A percentile compares a stretch with the other conserved stretches of the same genome.
phyloP scores from a whole-genome alignment of 2,888 invertebrate genomes.

The Aphelenchoides bicaudatus region DNA sequence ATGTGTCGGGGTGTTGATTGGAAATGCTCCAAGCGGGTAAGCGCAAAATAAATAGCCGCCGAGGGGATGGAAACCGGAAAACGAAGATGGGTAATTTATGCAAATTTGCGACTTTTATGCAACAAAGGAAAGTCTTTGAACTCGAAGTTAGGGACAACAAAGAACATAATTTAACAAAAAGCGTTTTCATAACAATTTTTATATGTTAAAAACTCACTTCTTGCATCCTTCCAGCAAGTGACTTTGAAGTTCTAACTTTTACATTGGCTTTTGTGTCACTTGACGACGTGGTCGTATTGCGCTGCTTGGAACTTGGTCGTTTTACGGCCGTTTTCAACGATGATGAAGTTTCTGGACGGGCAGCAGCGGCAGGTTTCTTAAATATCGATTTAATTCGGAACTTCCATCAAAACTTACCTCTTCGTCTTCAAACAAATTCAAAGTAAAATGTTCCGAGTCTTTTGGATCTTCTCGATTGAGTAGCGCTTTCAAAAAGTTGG shows the following conservation, averaged over 20 bases:
- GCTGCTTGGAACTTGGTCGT: too few relatives aligned
- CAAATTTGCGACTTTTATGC: neutral
- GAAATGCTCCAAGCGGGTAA: neutral
- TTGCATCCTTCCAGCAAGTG: slow-evolving; percentile 3
- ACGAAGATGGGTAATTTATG: neutral
- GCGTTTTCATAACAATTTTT: too few relatives aligned
- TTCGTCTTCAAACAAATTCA: slow-evolving; percentile 34
- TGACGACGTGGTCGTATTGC: too few relatives aligned
- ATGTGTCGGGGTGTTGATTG: too few relatives aligned
- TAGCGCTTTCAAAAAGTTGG: slow-evolving; percentile 40
- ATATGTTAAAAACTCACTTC: slow-evolving; percentile 1
- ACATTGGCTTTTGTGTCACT: neutral
- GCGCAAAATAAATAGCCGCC: neutral
- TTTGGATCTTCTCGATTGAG: slow-evolving; percentile 23
- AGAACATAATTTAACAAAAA: neutral
- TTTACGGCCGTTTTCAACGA: too few relatives aligned
- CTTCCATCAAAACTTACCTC: slow-evolving; percentile 8
- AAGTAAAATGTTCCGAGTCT: slow-evolving; percentile 19
- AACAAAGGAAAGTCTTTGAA: neutral
- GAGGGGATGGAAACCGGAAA: too few relatives aligned
- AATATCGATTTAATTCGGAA: neutral
- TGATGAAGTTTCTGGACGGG: neutral
- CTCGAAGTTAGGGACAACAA: slow-evolving; percentile 1
- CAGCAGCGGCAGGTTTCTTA: neutral
- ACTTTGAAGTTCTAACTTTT: neutral